Percentiles rank a stretch among this genome's conserved stretches.
phyloP scores from a whole-genome alignment of 2,113 vertebrate species.

The Trematocara nigrifrons region DNA sequence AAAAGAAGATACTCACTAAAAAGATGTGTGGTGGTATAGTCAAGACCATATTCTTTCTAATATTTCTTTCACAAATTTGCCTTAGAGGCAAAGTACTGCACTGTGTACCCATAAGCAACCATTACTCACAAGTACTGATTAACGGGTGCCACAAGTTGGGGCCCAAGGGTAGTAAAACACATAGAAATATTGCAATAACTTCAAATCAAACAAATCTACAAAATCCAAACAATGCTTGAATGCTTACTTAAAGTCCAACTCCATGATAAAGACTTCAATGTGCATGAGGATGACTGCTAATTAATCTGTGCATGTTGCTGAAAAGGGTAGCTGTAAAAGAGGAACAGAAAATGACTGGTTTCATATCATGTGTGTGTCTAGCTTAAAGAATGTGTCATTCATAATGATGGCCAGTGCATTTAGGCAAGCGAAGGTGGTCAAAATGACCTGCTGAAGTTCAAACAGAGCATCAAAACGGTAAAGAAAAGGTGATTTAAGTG shows the following conservation, averaged over 20 bases:
- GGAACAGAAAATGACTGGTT: constrained; percentile 19
- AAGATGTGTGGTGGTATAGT: neutral
- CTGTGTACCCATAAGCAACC: neutral
- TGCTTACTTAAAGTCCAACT: neutral
- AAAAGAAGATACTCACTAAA: neutral
- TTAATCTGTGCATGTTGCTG: neutral
- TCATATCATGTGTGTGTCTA: neutral
- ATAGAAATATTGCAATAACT: neutral
- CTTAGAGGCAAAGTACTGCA: neutral
- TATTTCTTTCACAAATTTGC: neutral
- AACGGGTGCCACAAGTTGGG: neutral
- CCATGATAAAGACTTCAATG: neutral
- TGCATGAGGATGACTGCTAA: neutral
- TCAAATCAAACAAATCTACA: neutral
- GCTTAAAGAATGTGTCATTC: neutral
- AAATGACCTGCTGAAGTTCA: neutral
- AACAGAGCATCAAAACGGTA: neutral
- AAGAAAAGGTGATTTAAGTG: neutral
- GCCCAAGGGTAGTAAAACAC: neutral
- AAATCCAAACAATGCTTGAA: neutral
- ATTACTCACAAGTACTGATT: neutral
- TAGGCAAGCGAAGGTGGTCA: neutral
- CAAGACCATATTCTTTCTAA: neutral
- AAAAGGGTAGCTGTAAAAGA: neutral
- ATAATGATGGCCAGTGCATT: neutral